Evolutionary conservation across 2,797 vertebrate species (phyloP), one percentile per base, ranked within the genome.

Genomic region (Tenualosa thibaudeaui): DNA sequence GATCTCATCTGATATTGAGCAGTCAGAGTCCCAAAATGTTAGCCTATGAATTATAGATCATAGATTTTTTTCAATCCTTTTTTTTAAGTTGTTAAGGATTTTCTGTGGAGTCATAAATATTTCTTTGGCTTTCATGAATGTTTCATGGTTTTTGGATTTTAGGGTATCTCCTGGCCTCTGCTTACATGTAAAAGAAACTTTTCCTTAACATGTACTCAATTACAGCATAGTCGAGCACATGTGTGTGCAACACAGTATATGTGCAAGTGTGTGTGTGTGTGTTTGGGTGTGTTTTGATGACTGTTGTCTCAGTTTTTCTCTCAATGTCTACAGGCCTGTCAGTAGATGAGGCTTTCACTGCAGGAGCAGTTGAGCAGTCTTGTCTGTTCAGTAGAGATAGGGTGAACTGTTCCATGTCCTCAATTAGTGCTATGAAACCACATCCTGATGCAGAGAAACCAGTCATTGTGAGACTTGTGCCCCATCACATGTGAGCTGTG

Each of bases 61-160:
- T 13, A 40, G 49, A 46, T 68, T 68, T 13, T 31, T 1, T 22
- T 58, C 19, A 75, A 49, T 56, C 87, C 51, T 86, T 82, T 40
- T 58, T 87, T 83, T 86, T 83, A 71, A 85, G 26, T 87, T 50
- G 81, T 51, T 86, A 26, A 24, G 43, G 71, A 81, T 83, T 86
- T 81, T 82, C 24, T 68, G 68, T 37, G 26, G 62, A 68, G 54
- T 82, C 53, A 58, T 83, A 84, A 87, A 86, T 84, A 84, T 85
- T 84, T 84, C 82, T 81, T 81, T 53, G 58, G 78, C 78, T 49
- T 82, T 87, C 82, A 83, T 89, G 62, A 82, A 86, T 81, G 65
- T 86, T 83, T 87, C 51, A 87, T 49, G 13, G 46, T 81, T 19
- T 56, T 51, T 22, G 26, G 78, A n/a, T 53, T 62, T 46, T 60